phyloP scores from a whole-genome alignment of 2,888 invertebrate species.

The Ectemnius lituratus region DNA sequence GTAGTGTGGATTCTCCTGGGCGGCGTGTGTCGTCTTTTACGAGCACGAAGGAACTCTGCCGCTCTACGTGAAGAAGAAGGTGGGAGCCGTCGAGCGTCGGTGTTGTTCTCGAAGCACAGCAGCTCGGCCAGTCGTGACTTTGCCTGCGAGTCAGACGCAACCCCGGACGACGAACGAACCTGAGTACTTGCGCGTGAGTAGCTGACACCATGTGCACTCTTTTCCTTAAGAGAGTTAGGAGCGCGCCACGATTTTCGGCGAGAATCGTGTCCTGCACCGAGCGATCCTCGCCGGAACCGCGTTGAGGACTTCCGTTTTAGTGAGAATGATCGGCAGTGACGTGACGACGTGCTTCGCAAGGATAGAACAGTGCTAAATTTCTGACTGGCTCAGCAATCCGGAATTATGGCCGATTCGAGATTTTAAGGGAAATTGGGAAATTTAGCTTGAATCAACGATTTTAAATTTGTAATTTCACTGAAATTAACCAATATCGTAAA shows the following conservation, averaged over 20 bases:
- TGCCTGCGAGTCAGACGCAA: slow-evolving; percentile 74
- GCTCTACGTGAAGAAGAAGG: slow-evolving; percentile 59
- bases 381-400: too few species aligned
- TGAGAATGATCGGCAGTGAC: neutral
- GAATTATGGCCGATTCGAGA: too few species aligned
- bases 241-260: neutral
- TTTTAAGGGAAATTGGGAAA: too few species aligned
- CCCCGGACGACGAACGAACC: slow-evolving; percentile 57
- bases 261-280: too few species aligned
- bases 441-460: too few species aligned
- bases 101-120: slow-evolving; percentile 38
- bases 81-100: slow-evolving; percentile 51
- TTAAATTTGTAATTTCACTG: too few species aligned
- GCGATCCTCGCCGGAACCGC: neutral
- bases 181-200: slow-evolving; percentile 56
- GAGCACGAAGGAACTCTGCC: slow-evolving; percentile 43
- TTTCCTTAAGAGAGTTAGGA: neutral
- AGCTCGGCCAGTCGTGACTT: slow-evolving; percentile 72
- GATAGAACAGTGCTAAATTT: too few species aligned
- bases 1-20: slow-evolving; percentile 42
- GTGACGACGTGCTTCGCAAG: too few species aligned
- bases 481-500: too few species aligned
- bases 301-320: slow-evolving; percentile 1
- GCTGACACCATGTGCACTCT: slow-evolving; percentile 43
- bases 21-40: slow-evolving; percentile 53